These are phyloP conservation scores for Eulemur albifrons DNA, from an alignment of 2,797 vertebrate species.

Conservation along the genomic window DNA sequence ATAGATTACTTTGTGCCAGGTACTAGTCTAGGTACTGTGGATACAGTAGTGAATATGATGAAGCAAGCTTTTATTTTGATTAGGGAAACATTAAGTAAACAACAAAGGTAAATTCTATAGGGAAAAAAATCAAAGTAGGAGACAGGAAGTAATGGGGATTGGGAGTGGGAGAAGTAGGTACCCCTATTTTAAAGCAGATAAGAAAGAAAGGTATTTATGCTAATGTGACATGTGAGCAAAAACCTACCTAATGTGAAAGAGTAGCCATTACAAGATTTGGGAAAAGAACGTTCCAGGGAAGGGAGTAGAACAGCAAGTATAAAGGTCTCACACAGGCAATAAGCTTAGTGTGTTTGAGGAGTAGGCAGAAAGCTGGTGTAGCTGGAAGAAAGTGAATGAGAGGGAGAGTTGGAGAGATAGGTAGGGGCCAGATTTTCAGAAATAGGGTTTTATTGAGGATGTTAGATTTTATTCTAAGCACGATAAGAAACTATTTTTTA, in stretches of 20 bases:
- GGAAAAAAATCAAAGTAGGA: neutral
- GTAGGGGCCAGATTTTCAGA: neutral
- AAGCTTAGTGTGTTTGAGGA: neutral
- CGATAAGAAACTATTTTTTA: neutral
- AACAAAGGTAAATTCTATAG: neutral
- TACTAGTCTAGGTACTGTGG: neutral
- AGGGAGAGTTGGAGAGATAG: neutral
- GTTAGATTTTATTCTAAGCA: neutral
- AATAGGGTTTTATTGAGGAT: neutral
- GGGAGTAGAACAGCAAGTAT: neutral
- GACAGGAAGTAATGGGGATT: too few species aligned
- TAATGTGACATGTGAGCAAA: neutral
- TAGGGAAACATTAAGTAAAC: neutral
- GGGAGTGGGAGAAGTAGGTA: neutral
- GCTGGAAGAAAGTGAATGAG: neutral
- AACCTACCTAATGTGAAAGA: neutral
- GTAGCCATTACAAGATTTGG: neutral
- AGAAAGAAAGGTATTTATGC: neutral
- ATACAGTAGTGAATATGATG: neutral
- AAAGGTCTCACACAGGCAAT: neutral
- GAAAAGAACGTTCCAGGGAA: neutral
- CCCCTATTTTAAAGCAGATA: neutral
- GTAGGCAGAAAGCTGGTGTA: neutral
- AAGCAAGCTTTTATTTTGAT: conserved; percentile 11
- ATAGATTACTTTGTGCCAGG: neutral